Percentiles rank a stretch among this genome's conserved stretches.
Conservation (phyloP, 1,140 invertebrate species). For the Diorhabda elongata region DNA sequence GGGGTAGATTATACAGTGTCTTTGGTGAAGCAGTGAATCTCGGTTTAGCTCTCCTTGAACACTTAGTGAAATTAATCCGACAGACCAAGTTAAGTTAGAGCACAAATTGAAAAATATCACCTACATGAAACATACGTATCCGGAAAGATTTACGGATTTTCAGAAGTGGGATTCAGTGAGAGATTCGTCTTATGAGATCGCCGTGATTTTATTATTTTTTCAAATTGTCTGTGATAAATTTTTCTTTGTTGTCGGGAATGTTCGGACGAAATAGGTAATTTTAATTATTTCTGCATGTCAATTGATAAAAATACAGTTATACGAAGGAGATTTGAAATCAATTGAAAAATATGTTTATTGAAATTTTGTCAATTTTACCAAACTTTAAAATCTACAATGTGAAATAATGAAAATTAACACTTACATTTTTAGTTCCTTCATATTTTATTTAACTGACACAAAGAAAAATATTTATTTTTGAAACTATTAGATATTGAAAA, state of each 20-base stretch:
- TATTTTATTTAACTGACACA: no score
- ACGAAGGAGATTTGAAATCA: no score
- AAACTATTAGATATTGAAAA: no score
- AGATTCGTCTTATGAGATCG: conserved; percentile 1
- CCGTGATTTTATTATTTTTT: conserved; percentile 15
- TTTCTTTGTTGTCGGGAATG: neutral
- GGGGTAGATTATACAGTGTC: conserved; percentile 14
- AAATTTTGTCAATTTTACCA: neutral
- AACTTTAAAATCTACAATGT: neutral
- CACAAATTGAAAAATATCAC: conserved; percentile 42
- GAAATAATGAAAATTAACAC: no score
- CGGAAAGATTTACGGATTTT: conserved; percentile 25
- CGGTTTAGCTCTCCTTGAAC: conserved; percentile 37
- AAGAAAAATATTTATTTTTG: no score
- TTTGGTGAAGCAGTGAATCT: conserved; percentile 36
- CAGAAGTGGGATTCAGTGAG: conserved; percentile 6
- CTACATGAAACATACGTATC: conserved; percentile 32
- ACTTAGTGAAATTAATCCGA: conserved; percentile 40
- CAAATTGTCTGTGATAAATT: conserved; percentile 5
- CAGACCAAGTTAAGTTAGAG: conserved; percentile 33
- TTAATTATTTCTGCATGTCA: neutral
- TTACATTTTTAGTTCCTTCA: no score
- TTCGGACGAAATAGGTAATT: neutral
- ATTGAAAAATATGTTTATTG: no score
- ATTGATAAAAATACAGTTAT: neutral